Base-by-base conservation (phyloP, 2,797 vertebrate species). In the Lithobates sylvaticus region DNA sequence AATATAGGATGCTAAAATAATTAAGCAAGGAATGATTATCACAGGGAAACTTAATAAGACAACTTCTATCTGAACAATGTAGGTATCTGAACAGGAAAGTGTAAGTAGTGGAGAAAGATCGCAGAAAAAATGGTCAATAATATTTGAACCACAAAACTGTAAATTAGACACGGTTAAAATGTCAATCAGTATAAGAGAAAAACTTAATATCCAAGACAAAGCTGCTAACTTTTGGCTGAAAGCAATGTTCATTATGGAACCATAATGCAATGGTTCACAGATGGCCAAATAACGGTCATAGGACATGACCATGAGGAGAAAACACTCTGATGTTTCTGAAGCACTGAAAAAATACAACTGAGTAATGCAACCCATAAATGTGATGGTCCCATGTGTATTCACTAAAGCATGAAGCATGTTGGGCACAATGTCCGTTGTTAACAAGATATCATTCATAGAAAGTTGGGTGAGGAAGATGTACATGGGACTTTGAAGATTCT, bases 241-340 rank as follows among this genome's bases (percentile, higher is more conserved):
- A 10, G 10, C 3, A 10, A 12, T 26, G 12, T n/a, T 27, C 74
- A 76, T 76, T 4, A 76, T 47, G 42, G 23, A 50, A n/a, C 10
- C 10, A 39, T 72, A 72, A 8, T n/a, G 70, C 34, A 54, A 54
- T 54, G 50, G 50, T 3, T 54, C 15, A 54, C 50, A 54, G 50
- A 54, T 54, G 16, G 50, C 50, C 50, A 54, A 54, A 54, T 54
- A 54, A 1, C 50, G 50, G 50, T 54, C 50, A 16, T 54, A 54
- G 39, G 77, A 79, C 77, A 79, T 79, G 12, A 79, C 16, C 13
- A 65, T 68, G 36, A 81, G 69, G 26, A 81, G 79, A 39, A 72
- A 47, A 73, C 79, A 81, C 39, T 81, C 79, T 10, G 32, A 32
- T 1, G 21, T 21, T 18, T 71, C 44, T 36, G 50, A 58, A 5